Percentiles rank a stretch among this genome's conserved stretches.
Conservation (phyloP, 30 jellyfish, hydroid and myxozoan genomes). For the Aurelia aurita complex sp. Pacific region DNA sequence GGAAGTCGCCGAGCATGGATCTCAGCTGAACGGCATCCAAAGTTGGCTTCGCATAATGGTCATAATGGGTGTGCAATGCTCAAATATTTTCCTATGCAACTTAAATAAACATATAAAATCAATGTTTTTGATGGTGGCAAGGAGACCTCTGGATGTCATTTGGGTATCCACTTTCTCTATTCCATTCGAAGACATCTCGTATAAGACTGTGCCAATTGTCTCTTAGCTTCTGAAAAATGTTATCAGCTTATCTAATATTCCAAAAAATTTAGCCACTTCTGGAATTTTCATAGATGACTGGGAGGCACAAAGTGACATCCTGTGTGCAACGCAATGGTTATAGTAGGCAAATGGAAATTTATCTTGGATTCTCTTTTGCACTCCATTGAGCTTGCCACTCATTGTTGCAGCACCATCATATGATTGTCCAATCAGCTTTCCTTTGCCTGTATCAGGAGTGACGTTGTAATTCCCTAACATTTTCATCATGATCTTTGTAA, state of each 20-base stretch:
- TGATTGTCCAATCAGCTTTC: slow-evolving; percentile 42
- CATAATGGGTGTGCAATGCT: slow-evolving; percentile 43
- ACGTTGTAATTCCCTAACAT: slow-evolving; percentile 9
- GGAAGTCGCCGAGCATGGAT: slow-evolving; percentile 30
- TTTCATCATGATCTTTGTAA: slow-evolving; percentile 10
- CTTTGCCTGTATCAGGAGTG: neutral
- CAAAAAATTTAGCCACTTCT: slow-evolving; percentile 45
- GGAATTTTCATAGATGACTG: slow-evolving; percentile 28
- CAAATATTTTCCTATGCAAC: slow-evolving; percentile 34
- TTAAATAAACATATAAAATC: slow-evolving; percentile 28
- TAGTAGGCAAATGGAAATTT: slow-evolving; percentile 25
- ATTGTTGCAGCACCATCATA: slow-evolving; percentile 57
- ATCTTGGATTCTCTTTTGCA: slow-evolving; percentile 12
- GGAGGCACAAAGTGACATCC: neutral
- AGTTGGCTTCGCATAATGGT: slow-evolving; percentile 48
- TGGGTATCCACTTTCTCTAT: slow-evolving; percentile 23
- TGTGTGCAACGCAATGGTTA: slow-evolving; percentile 25
- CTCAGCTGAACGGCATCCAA: slow-evolving; percentile 27
- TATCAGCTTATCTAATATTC: slow-evolving; percentile 8
- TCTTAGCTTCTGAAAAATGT: slow-evolving; percentile 2
- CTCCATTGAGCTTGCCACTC: slow-evolving; percentile 45
- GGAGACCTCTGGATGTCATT: slow-evolving; percentile 24
- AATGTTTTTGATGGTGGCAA: slow-evolving; percentile 5
- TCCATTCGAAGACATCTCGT: slow-evolving; percentile 6
- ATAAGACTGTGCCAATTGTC: slow-evolving; percentile 27